Evolutionary conservation across 2,888 invertebrate genomes (phyloP).

Genomic region (Ceraclea dissimilis): DNA sequence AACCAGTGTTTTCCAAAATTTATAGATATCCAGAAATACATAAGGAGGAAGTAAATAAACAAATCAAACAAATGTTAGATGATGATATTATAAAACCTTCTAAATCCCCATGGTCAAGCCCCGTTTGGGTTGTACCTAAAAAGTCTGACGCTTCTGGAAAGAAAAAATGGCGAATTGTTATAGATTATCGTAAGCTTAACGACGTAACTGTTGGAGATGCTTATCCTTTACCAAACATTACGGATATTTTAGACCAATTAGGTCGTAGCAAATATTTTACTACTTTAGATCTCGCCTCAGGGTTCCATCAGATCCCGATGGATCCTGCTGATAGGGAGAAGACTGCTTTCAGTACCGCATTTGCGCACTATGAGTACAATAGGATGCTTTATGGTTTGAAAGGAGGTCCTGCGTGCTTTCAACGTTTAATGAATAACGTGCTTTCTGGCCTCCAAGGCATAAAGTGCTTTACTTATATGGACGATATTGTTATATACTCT

Average conservation of each 20-base stretch:
- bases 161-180: constrained; percentile 5
- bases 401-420: background rate
- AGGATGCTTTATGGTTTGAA: constrained; percentile 4
- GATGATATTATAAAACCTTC: constrained; percentile 28
- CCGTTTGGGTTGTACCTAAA: constrained; percentile 23
- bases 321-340: background rate
- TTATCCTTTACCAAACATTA: constrained; percentile 7
- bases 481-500: constrained; percentile 9
- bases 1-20: constrained; percentile 27
- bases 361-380: background rate
- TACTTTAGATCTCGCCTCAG: constrained; percentile 2
- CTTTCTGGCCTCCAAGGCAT: constrained; percentile 4
- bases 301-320: constrained; percentile 2
- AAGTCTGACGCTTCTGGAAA: constrained; percentile 10
- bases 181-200: constrained; percentile 4
- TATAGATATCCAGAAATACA: constrained; percentile 29
- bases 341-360: constrained; percentile 1
- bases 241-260: constrained; percentile 10
- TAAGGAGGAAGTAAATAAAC: constrained; percentile 29
- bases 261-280: constrained; percentile 6
- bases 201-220: constrained; percentile 6
- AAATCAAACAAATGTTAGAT: constrained; percentile 28
- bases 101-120: constrained; percentile 21
- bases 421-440: constrained; percentile 1
- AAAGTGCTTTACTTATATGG: constrained; percentile 2